Percentiles rank a stretch among this genome's conserved stretches.
These are phyloP conservation scores for Ammospiza maritima DNA, from an alignment of 2,797 vertebrate genomes.

Conservation along the genomic window DNA sequence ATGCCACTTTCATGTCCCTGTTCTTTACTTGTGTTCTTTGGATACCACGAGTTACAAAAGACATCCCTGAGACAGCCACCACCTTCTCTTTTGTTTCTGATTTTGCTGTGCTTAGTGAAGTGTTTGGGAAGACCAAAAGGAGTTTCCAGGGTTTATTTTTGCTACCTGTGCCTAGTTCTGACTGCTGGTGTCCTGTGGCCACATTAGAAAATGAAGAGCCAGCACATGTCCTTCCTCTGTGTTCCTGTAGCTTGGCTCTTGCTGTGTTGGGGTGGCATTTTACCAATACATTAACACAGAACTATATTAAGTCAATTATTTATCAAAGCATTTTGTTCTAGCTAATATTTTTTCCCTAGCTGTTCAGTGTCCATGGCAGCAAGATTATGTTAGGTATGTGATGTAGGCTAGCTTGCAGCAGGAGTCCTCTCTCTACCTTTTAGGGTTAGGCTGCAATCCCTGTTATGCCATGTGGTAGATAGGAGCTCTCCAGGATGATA, in stretches of 20 bases:
- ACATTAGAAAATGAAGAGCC: neutral
- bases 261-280: neutral
- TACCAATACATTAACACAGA: neutral
- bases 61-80: neutral
- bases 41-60: fast-evolving
- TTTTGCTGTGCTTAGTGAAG: neutral
- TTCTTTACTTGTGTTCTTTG: neutral
- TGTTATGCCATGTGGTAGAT: neutral
- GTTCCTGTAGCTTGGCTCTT: neutral
- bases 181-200: neutral
- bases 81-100: neutral
- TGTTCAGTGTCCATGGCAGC: neutral
- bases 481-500: neutral
- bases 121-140: neutral
- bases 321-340: neutral
- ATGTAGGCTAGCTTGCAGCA: neutral
- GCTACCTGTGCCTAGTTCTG: neutral
- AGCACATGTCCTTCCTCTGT: neutral
- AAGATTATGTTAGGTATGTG: neutral
- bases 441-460: neutral
- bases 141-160: neutral
- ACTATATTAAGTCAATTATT: neutral
- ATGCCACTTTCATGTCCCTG: neutral
- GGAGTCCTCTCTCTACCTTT: neutral
- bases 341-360: neutral